A percentile compares a stretch with the other conserved stretches of the same genome.
These are phyloP conservation scores for Andrena dorsata DNA, from an alignment of 2,888 invertebrate species.

Conservation along the genomic window DNA sequence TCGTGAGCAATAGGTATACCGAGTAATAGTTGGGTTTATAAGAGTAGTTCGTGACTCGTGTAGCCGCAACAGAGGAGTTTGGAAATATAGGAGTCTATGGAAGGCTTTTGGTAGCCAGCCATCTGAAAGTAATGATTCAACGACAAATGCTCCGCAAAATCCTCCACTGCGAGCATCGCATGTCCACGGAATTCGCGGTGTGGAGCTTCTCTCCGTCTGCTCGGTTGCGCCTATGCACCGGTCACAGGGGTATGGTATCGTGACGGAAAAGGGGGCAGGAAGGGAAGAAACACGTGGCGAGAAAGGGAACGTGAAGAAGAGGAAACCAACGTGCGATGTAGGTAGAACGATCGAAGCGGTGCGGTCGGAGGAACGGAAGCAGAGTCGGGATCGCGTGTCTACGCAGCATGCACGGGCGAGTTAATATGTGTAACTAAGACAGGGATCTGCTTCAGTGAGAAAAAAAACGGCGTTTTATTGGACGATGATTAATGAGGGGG, in stretches of 20 bases:
- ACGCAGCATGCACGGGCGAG: constrained; percentile 21
- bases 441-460: constrained; percentile 21
- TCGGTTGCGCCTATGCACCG: background rate
- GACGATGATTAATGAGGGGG: background rate
- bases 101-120: no score
- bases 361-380: constrained; percentile 16
- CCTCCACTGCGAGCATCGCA: no score
- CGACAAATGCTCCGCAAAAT: no score
- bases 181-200: no score
- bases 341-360: background rate
- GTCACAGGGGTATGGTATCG: background rate
- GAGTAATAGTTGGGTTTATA: no score
- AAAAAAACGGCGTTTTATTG: constrained; percentile 37
- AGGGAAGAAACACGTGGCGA: background rate
- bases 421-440: constrained; percentile 54
- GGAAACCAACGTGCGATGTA: background rate
- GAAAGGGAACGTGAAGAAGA: no score
- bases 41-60: no score
- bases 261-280: background rate
- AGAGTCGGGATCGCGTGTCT: constrained; percentile 21
- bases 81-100: no score
- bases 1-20: no score
- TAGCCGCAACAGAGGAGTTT: no score
- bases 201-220: no score
- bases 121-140: no score